A percentile compares a stretch with the other conserved stretches of the same genome.
Conservation (phyloP, 2,113 vertebrate genomes). For the Trachemys scripta region DNA sequence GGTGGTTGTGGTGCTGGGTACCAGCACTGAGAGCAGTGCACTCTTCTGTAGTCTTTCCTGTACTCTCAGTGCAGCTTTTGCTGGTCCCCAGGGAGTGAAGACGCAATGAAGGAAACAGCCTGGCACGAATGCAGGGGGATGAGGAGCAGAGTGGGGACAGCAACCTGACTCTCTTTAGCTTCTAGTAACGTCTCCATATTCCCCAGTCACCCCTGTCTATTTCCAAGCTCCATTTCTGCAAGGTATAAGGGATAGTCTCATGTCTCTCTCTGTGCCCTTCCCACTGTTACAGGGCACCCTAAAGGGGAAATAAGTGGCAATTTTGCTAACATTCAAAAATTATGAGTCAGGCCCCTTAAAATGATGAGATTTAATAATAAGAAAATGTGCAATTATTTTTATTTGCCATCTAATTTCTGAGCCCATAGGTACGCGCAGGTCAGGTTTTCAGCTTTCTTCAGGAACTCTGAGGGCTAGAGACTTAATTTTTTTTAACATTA, state of each 20-base stretch:
- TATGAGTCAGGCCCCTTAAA: neutral
- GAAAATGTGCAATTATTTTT: neutral
- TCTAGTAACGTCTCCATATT: neutral
- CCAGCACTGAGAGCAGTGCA: neutral
- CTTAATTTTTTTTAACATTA: neutral
- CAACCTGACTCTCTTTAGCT: neutral
- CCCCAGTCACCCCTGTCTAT: neutral
- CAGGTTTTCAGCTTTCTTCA: neutral
- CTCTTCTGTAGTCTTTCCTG: neutral
- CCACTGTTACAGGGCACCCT: neutral
- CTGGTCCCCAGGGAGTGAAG: neutral
- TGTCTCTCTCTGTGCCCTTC: neutral
- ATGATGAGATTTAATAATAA: neutral
- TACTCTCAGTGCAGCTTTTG: neutral
- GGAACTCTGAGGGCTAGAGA: neutral
- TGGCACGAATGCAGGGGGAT: neutral
- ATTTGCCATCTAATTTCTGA: neutral
- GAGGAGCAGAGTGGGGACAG: neutral
- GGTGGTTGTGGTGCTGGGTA: neutral
- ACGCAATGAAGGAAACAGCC: neutral
- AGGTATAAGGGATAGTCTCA: neutral
- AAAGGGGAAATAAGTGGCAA: neutral
- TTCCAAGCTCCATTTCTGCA: neutral
- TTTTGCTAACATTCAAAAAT: neutral
- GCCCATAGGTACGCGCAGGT: neutral